Evolutionary conservation across 2,113 vertebrate species (phyloP).

Genomic region (Dromas ardeola): DNA sequence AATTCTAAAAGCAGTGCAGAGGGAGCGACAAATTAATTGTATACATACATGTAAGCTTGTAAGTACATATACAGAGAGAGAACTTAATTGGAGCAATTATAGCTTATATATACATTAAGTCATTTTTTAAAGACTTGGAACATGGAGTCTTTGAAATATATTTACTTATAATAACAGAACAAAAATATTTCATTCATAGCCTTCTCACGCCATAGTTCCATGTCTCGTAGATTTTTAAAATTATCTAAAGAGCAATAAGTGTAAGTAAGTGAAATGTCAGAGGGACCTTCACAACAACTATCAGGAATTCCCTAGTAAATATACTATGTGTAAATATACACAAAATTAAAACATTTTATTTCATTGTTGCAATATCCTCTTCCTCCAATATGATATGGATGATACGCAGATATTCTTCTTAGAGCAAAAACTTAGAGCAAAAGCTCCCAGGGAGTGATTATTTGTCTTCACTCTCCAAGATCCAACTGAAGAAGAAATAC

Average conservation of each 20-base stretch:
- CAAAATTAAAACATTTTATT: neutral
- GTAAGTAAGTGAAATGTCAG: neutral
- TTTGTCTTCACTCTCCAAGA: neutral
- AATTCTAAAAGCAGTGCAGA: neutral
- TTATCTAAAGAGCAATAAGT: neutral
- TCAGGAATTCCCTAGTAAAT: neutral
- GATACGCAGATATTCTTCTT: neutral
- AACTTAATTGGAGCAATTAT: neutral
- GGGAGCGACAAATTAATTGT: neutral
- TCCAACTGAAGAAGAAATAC: constrained; percentile 45
- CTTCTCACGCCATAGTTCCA: accelerated
- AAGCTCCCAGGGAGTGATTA: neutral
- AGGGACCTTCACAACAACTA: neutral
- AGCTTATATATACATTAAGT: neutral
- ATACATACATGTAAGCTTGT: neutral
- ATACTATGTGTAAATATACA: neutral
- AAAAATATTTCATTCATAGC: neutral
- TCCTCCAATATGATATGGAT: neutral
- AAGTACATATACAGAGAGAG: neutral
- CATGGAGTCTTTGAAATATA: neutral
- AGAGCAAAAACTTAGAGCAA: neutral
- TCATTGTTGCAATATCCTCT: neutral
- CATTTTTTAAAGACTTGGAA: neutral
- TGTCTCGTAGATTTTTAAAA: neutral
- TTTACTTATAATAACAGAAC: neutral